Conservation (phyloP, 2,888 invertebrate genomes). For the Eumerus sabulonum region DNA sequence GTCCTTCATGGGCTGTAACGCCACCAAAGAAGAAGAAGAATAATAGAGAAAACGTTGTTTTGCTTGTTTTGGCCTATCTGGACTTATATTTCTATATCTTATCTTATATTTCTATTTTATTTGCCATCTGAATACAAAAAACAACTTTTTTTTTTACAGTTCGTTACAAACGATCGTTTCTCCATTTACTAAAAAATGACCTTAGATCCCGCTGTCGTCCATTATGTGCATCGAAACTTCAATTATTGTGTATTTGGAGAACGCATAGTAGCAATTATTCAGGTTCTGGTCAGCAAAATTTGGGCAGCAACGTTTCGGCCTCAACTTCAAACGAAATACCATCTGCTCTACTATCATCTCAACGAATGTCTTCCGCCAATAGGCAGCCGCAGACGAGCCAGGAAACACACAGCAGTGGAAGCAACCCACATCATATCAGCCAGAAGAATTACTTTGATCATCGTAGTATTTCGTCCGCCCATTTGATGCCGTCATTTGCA, state of each 20-base stretch:
- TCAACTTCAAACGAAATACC: conserved; percentile 24
- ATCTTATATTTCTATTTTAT: no score
- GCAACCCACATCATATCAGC: conserved; percentile 45
- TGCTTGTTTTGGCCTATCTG: no score
- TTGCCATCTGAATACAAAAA: no score
- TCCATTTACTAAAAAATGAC: conserved; percentile 85
- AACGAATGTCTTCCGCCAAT: conserved; percentile 34
- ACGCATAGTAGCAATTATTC: conserved; percentile 81
- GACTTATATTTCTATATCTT: no score
- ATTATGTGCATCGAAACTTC: conserved; percentile 82
- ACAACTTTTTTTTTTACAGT: neutral
- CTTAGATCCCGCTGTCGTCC: conserved; percentile 86
- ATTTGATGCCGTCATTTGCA: conserved; percentile 78
- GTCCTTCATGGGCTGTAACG: no score
- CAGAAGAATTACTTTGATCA: conserved; percentile 75
- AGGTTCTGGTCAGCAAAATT: conserved; percentile 72
- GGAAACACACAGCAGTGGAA: conserved; percentile 65
- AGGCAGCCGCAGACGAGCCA: conserved; percentile 34
- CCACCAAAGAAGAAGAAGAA: no score
- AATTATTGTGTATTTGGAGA: conserved; percentile 79
- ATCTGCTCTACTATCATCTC: conserved; percentile 35
- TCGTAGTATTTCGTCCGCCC: conserved; percentile 77
- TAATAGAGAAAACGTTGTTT: no score
- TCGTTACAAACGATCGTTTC: conserved; percentile 84
- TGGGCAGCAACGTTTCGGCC: conserved; percentile 19